Evolutionary conservation across 2,797 vertebrate genomes (phyloP), one percentile per base, ranked within the genome.

Genomic region (Pipistrellus kuhlii): DNA sequence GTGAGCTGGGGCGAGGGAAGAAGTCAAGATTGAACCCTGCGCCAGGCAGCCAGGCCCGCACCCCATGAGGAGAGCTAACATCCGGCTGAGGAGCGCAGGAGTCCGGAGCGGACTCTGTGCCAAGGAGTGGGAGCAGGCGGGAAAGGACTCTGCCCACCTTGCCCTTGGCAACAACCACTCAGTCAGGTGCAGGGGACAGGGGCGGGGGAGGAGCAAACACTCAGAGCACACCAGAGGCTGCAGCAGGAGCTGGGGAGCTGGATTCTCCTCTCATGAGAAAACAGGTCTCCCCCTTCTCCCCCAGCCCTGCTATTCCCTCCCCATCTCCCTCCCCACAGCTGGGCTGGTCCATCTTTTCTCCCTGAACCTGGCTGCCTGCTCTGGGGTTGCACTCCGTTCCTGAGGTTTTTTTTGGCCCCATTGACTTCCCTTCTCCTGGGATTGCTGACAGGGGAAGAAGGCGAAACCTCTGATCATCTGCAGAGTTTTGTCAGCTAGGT

Each of bases 61-160:
- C 7, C 77, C 59, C 59, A 84, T 59, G 83, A 48, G 48, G 53
- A 30, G 23, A 30, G 4, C 38, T 81, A 89, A 87, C 71, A 81
- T 93, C 94, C 1, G 3, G 48, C 32, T 78, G 78, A 59, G n/a
- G 94, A 66, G 75, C 8, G 11, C 84, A 32, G 62, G 84, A 62
- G 81, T 35, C 91, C 91, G 30, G 51, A 94, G 55, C 81, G 69
- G 38, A 55, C 53, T 55, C 53, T 75, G 20, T 17, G 78, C 44
- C 93, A 51, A 84, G 46, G 81, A 76, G 75, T 44, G 15, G 66
- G 88, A 41, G 27, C 69, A 0, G 91, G 94, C 93, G 93, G 85
- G 41, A 66, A 88, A 76, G 85, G 85, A 46, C 81, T 69, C 69
- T 44, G 78, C 83, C 93, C 95, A 94, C 89, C 92, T 96, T 71